phyloP scores from a whole-genome alignment of 1,140 invertebrate genomes.

The Zaprionus inermis region DNA sequence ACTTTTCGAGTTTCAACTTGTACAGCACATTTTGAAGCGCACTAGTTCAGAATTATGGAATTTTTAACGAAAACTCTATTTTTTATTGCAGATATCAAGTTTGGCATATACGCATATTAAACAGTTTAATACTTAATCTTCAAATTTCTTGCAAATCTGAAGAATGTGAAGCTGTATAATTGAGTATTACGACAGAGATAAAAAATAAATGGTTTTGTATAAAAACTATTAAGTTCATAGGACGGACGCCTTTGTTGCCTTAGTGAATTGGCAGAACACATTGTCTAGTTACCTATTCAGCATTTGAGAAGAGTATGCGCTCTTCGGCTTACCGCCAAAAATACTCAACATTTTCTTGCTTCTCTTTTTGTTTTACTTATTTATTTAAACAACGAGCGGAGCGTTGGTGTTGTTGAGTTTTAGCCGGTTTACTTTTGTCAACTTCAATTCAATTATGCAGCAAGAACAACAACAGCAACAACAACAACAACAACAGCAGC shows the following conservation, averaged over 20 bases:
- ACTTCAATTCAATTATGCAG: slow-evolving; percentile 81
- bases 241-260: too few relatives aligned
- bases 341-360: background rate
- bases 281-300: too few relatives aligned
- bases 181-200: too few relatives aligned
- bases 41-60: too few relatives aligned
- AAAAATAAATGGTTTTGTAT: too few relatives aligned
- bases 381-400: slow-evolving; percentile 65
- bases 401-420: slow-evolving; percentile 46
- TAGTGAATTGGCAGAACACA: too few relatives aligned
- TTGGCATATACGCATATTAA: background rate
- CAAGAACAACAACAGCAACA: slow-evolving; percentile 50
- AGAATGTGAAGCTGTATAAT: background rate
- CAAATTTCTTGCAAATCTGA: background rate
- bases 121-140: background rate
- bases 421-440: slow-evolving; percentile 66
- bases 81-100: background rate
- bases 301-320: background rate
- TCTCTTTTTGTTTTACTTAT: slow-evolving; percentile 3
- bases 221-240: too few relatives aligned
- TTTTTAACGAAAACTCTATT: too few relatives aligned
- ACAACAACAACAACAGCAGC: too few relatives aligned
- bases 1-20: background rate
- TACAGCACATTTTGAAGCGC: background rate
- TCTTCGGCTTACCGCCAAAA: background rate